Base-by-base conservation (phyloP, 2,888 invertebrate species). In the Ophion slaviceki region DNA sequence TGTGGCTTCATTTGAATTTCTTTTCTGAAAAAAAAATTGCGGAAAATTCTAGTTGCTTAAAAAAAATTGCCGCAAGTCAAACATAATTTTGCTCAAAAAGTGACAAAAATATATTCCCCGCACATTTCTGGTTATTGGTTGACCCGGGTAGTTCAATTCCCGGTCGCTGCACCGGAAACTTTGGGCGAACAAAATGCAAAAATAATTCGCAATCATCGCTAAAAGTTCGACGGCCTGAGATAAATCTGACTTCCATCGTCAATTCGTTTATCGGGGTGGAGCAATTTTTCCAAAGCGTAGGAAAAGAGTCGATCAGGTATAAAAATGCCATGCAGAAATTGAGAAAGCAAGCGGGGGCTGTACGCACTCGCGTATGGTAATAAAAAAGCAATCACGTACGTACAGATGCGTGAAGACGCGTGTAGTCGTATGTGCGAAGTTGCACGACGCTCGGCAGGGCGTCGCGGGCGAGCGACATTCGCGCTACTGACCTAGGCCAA, bases 401-500 rank as follows among this genome's bases (percentile, higher is more conserved):
- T 76, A 14, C 14, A 53, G 61, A 40, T 57, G 47, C 64, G 11
- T 7, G 68, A 28, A 70, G 47, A 47, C 74, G 68, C 45, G 36
- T 70, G 20, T 70, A 17, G 17, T 24, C 32, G 53, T 14, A 68
- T 66, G 32, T 66, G 20, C 28, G n/a, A 64, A 32, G 70, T 77
- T 62, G 28, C 47, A 85, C 75, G 78, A 75, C 59, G 28, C 64
- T 61, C 76, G 61, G 20, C 59, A 36, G 64, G 64, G 77, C 53
- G 57, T 72, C 59, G 66, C 75, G 61, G 64, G 75, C 67, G 76
- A 80, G 53, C 76, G 79, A 79, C 80, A 82, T 85, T 80, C 82
- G 80, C 85, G 85, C 62, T 66, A 82, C 85, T 85, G 85, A 85
- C 85, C 85, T 85, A 82, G 62, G 76, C 45, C 82, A 85, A 82